A percentile compares a stretch with the other conserved stretches of the same genome.
These are phyloP conservation scores for Enteromius anoplus DNA, from an alignment of 2,797 vertebrate species.

Conservation along the genomic window DNA sequence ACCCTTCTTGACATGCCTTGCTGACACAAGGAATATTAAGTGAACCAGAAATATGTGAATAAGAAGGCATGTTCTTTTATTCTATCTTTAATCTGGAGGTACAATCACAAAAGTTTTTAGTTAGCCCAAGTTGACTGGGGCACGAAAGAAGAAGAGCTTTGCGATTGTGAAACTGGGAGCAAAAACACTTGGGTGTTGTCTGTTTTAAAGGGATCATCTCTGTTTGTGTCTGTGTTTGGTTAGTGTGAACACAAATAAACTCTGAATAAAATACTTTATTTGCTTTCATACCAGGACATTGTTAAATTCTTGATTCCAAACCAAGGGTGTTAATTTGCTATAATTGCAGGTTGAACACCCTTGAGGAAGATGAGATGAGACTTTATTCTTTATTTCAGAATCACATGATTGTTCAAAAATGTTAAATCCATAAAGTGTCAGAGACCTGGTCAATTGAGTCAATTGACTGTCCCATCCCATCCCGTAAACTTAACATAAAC, in stretches of 20 bases:
- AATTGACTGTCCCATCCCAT: neutral
- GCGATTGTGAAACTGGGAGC: neutral
- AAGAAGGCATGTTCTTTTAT: slow-evolving; percentile 20
- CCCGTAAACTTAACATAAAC: neutral
- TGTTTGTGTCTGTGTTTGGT: neutral
- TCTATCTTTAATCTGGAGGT: slow-evolving; percentile 12
- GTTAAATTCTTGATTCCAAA: neutral
- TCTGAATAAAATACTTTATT: neutral
- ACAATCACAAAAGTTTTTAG: slow-evolving; percentile 39
- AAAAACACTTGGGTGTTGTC: neutral
- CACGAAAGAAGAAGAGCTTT: slow-evolving; percentile 25
- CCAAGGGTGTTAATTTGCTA: neutral
- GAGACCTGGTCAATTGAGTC: neutral
- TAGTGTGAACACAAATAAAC: neutral
- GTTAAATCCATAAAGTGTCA: neutral
- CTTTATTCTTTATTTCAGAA: too few species aligned
- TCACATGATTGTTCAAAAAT: too few species aligned
- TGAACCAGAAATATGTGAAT: slow-evolving; percentile 30
- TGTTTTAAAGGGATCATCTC: neutral
- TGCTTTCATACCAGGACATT: neutral
- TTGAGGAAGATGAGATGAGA: too few species aligned
- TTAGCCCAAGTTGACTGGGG: slow-evolving; percentile 32
- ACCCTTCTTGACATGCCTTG: neutral
- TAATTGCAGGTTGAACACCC: neutral
- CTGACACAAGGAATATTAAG: slow-evolving; percentile 40